Evolutionary conservation across 1,140 invertebrate species (phyloP).

Genomic region (Pteromalus puparum): DNA sequence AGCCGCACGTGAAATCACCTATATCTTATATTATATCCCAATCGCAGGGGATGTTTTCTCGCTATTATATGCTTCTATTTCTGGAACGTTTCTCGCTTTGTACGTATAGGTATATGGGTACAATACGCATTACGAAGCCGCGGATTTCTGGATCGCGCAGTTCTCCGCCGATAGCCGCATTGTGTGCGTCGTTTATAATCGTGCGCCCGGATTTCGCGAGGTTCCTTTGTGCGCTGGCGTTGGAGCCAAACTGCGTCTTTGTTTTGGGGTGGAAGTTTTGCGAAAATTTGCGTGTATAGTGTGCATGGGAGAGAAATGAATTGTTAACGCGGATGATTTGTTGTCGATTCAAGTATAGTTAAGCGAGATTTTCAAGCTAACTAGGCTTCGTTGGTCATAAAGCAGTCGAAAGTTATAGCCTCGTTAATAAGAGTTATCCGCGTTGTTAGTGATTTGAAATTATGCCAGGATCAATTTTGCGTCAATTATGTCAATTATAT

Average conservation of each 20-base stretch:
- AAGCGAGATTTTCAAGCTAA: background rate
- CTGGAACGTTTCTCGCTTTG: background rate
- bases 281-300: background rate
- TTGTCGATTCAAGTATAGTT: no score
- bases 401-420: background rate
- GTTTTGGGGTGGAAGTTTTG: background rate
- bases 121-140: background rate
- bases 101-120: background rate
- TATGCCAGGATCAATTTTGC: slow-evolving; percentile 10
- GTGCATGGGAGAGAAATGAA: no score
- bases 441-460: slow-evolving; percentile 1
- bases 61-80: background rate
- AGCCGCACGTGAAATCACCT: background rate
- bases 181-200: background rate
- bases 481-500: background rate
- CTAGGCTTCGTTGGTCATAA: background rate
- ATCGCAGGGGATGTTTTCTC: background rate
- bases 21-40: background rate
- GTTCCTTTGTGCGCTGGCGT: background rate
- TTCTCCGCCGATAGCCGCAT: background rate
- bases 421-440: background rate
- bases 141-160: background rate
- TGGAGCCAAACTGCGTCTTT: no score
- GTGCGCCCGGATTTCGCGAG: background rate
- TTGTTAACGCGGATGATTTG: background rate